Percentiles rank a stretch among this genome's conserved stretches.
Evolutionary conservation across 2,888 invertebrate genomes (phyloP).

Genomic region (Machimus atricapillus): DNA sequence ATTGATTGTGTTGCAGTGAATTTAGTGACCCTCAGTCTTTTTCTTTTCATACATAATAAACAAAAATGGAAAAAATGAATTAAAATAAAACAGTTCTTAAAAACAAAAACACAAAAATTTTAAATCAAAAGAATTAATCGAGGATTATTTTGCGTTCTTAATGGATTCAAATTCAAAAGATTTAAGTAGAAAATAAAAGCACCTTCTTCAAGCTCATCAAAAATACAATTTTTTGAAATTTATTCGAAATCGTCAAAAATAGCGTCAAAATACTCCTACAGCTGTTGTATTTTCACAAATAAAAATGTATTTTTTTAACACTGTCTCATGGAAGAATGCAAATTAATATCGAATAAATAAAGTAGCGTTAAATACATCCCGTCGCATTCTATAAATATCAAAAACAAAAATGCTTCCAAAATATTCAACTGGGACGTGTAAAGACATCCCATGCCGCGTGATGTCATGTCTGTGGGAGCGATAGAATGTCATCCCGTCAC

Average conservation of each 20-base stretch:
- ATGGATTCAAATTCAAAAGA: no score
- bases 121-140: no score
- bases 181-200: not conserved
- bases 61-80: no score
- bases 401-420: not conserved
- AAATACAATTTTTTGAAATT: not conserved
- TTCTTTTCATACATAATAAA: no score
- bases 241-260: not conserved
- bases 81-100: no score
- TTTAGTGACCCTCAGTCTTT: no score
- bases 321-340: not conserved
- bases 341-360: not conserved
- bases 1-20: no score
- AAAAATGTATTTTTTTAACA: not conserved
- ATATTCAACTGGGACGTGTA: not conserved
- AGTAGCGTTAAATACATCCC: not conserved
- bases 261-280: not conserved
- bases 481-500: not conserved
- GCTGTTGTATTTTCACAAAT: not conserved
- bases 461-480: not conserved
- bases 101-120: no score
- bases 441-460: not conserved
- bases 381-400: not conserved
- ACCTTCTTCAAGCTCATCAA: not conserved
- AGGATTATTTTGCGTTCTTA: no score